Conservation (phyloP, 2,888 invertebrate species). For the Tinea pellionella region DNA sequence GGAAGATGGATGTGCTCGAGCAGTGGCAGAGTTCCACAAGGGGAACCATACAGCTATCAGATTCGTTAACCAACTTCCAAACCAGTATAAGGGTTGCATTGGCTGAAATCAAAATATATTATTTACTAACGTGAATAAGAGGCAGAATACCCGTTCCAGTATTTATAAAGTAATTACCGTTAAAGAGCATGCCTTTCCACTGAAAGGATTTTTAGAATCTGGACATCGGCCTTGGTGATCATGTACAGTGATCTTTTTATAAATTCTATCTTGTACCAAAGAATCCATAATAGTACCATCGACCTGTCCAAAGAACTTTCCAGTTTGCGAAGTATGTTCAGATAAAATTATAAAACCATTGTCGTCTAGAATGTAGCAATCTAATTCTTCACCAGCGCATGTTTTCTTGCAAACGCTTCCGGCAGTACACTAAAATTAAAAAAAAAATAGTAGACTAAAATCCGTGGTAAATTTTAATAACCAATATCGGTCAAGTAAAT, state of each 20-base stretch:
- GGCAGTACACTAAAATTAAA: constrained; percentile 73
- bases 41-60: constrained; percentile 60
- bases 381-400: constrained; percentile 87
- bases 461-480: background rate
- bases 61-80: constrained; percentile 66
- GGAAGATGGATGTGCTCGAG: constrained; percentile 46
- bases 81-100: constrained; percentile 64
- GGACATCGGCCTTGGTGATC: constrained; percentile 92
- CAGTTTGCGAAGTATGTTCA: constrained; percentile 87
- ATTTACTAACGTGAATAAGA: too few relatives aligned
- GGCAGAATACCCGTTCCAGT: too few relatives aligned
- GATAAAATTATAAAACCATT: constrained; percentile 94
- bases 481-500: background rate
- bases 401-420: constrained; percentile 81
- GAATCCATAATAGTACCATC: constrained; percentile 96
- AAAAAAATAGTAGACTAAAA: background rate
- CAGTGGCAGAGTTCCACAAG: constrained; percentile 48
- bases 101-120: constrained; percentile 58
- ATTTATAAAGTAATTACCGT: background rate
- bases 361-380: constrained; percentile 94
- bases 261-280: constrained; percentile 89
- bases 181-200: constrained; percentile 43
- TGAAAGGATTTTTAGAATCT: constrained; percentile 74
- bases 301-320: constrained; percentile 93
- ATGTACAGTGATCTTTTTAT: constrained; percentile 86